A percentile compares a stretch with the other conserved stretches of the same genome.
phyloP scores from a whole-genome alignment of 2,797 vertebrate genomes.

The Halcyon leucocephala region DNA sequence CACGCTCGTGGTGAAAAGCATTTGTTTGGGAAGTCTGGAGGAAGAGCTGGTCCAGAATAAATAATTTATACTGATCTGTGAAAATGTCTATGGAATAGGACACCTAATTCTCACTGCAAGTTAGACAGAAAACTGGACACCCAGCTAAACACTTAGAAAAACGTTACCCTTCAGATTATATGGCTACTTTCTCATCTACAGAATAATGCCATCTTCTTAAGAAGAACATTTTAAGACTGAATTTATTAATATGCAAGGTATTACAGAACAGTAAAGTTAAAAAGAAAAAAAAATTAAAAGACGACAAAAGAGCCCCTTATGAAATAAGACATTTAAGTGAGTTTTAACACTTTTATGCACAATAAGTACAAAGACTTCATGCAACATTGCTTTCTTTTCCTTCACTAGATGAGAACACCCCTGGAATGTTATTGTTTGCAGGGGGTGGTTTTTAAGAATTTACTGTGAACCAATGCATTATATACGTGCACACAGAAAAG shows the following conservation, averaged over 20 bases:
- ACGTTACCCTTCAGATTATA: neutral
- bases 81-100: neutral
- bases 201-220: slow-evolving; percentile 2
- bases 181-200: neutral
- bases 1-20: slow-evolving; percentile 6
- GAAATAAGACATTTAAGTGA: neutral
- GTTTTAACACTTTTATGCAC: neutral
- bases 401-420: slow-evolving; percentile 18
- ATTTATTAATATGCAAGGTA: neutral
- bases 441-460: slow-evolving; percentile 16
- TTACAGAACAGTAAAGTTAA: neutral
- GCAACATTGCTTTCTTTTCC: neutral
- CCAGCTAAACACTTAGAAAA: neutral
- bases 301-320: neutral
- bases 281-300: neutral
- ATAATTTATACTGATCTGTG: neutral
- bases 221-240: neutral
- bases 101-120: neutral
- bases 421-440: slow-evolving; percentile 52
- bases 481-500: neutral
- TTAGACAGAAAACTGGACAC: slow-evolving; percentile 13
- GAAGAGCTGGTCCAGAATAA: slow-evolving; percentile 30
- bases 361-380: neutral
- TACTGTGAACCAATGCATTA: slow-evolving; percentile 35
- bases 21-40: slow-evolving; percentile 28